These are phyloP conservation scores for Xenopus laevis DNA, from an alignment of 2,113 vertebrate species.

Conservation along the genomic window DNA sequence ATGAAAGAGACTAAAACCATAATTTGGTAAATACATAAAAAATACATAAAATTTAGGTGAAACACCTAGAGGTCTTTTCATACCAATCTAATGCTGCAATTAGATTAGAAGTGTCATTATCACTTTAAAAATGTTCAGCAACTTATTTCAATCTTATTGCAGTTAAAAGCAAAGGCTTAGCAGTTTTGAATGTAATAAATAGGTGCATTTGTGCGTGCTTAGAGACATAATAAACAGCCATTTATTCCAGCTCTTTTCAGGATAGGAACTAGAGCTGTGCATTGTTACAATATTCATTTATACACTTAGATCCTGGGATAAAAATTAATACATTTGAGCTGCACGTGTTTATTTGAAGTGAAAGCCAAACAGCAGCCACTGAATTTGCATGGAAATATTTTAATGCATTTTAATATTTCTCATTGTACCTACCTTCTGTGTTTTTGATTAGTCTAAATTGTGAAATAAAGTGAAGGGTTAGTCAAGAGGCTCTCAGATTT, in stretches of 20 bases:
- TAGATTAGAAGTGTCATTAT: too few relatives aligned
- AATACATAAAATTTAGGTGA: too few relatives aligned
- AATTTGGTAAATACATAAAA: too few relatives aligned
- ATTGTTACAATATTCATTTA: constrained; percentile 3
- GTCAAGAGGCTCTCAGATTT: constrained; percentile 34
- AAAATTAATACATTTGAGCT: not conserved
- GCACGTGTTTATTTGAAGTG: constrained; percentile 9
- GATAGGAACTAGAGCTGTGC: not conserved
- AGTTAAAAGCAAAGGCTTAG: not conserved
- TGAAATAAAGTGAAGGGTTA: constrained; percentile 36
- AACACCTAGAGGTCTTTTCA: too few relatives aligned
- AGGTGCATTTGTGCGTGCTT: not conserved
- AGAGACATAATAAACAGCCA: not conserved
- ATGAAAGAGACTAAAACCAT: too few relatives aligned
- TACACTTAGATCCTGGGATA: not conserved
- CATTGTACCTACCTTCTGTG: constrained; percentile 11
- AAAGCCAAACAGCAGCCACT: not conserved
- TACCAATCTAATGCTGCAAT: too few relatives aligned
- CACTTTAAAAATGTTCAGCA: too few relatives aligned
- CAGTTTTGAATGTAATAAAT: not conserved
- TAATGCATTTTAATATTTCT: constrained; percentile 32
- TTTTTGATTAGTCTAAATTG: constrained; percentile 29
- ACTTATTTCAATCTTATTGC: too few relatives aligned
- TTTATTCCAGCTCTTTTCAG: not conserved
- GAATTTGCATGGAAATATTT: constrained; percentile 18